Base-by-base conservation (phyloP, 2,797 vertebrate genomes). In the Clamator glandarius region DNA sequence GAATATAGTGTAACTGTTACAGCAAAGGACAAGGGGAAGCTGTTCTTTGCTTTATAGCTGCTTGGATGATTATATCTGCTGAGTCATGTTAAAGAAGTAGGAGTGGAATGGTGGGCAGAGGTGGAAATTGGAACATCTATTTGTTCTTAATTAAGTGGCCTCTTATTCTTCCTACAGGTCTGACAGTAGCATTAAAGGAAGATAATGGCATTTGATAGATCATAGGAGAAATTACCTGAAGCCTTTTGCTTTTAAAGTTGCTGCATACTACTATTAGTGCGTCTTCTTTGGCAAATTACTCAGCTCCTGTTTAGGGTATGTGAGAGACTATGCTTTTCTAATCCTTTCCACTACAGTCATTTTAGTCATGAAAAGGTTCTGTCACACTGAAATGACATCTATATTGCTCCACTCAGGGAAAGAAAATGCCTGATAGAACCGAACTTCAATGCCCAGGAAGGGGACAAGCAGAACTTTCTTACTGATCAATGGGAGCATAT, bases 191-290 rank as follows among this genome's bases (percentile, higher is more conserved):
- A 8, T 64, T 89, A 90, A 86, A 88, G 42, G 51, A 92, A 95
- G 89, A 95, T 76, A 89, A 78, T 62, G 70, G 33, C 51, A 88
- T 82, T 95, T 88, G 55, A 59, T 84, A 61, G 19, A 84, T 72
- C 67, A 77, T 5, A 81, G 81, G 39, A 88, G 79, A 96, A 93
- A 83, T 75, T 89, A 93, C 72, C 52, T 84, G 87, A 87, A 85
- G 44, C 39, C 59, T 91, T 93, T 82, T 88, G 39, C 42, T 90
- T 35, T 73, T 90, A 42, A 94, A 93, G 61, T 68, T 15, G 3
- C 67, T 57, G 55, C 58, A 77, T 63, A 66, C 33, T 67, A 57
- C 59, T 91, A 46, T 81, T 90, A 82, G 11, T 51, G 11, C 68
- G n/a, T 62, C 68, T n/a, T 92, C 80, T 74, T 70, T 54, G 33